Conservation (phyloP, 2,113 vertebrate species). For the Azemiops feae region DNA sequence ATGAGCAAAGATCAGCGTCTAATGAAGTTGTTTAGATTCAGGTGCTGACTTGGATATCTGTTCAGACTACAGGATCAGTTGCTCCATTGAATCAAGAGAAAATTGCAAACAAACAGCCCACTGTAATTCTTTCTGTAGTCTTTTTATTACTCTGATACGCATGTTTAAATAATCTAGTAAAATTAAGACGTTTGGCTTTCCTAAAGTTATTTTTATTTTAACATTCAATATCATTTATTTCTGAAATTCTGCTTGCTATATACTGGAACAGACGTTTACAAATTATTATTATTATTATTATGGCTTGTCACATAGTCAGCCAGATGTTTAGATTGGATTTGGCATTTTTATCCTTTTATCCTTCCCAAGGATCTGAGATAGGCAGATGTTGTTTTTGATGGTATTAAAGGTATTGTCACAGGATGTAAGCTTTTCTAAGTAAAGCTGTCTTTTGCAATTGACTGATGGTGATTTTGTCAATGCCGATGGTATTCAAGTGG, state of each 20-base stretch:
- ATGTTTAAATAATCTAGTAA: slow-evolving; percentile 18
- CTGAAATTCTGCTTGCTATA: background rate
- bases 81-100: slow-evolving; percentile 74
- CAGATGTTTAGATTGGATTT: background rate
- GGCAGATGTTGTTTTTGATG: background rate
- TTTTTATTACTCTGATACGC: slow-evolving; percentile 59
- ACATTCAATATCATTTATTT: background rate
- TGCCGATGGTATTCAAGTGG: background rate
- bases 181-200: slow-evolving; percentile 45
- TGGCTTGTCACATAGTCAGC: background rate
- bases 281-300: background rate
- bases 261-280: background rate
- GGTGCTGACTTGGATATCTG: slow-evolving; percentile 57
- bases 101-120: slow-evolving; percentile 75
- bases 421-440: background rate
- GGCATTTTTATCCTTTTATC: background rate
- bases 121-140: slow-evolving; percentile 59
- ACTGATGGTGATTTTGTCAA: background rate
- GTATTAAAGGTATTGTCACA: background rate
- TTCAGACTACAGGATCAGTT: slow-evolving; percentile 68
- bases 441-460: background rate
- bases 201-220: background rate
- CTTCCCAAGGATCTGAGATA: background rate
- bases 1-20: slow-evolving; percentile 51
- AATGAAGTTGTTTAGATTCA: slow-evolving; percentile 76